Conservation (phyloP, 2,797 vertebrate species). For the Micropoecilia bifurca region DNA sequence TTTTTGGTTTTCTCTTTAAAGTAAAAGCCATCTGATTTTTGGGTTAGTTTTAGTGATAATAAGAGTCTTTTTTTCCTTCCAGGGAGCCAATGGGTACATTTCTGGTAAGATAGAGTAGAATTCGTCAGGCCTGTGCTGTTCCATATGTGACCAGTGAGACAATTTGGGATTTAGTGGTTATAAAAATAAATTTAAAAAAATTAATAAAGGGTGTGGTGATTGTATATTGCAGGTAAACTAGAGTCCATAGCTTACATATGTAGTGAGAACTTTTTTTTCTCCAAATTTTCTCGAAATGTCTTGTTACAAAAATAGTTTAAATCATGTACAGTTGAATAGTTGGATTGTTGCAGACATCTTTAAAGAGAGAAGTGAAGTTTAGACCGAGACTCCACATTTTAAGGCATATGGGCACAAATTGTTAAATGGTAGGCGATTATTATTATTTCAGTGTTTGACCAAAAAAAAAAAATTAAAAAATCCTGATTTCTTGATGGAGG, state of each 20-base stretch:
- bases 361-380: constrained; percentile 18
- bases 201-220: constrained; percentile 82
- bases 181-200: not conserved
- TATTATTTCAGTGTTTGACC: constrained; percentile 24
- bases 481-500: constrained; percentile 24
- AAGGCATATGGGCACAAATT: constrained; percentile 67
- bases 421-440: constrained; percentile 12
- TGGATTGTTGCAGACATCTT: constrained; percentile 65
- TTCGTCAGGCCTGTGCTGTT: not conserved
- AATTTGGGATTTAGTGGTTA: not conserved
- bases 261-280: constrained; percentile 26
- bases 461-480: not conserved
- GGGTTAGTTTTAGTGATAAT: not conserved
- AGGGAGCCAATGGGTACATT: not conserved
- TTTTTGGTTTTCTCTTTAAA: not conserved
- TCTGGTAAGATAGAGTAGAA: not conserved
- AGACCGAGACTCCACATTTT: constrained; percentile 49
- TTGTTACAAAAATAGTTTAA: constrained; percentile 68
- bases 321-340: constrained; percentile 78
- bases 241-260: constrained; percentile 40
- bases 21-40: not conserved
- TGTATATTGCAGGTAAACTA: constrained; percentile 88
- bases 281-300: constrained; percentile 63
- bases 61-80: not conserved
- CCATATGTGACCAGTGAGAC: constrained; percentile 36